Conservation (phyloP, 2,797 vertebrate species). For the Ataeniobius toweri region DNA sequence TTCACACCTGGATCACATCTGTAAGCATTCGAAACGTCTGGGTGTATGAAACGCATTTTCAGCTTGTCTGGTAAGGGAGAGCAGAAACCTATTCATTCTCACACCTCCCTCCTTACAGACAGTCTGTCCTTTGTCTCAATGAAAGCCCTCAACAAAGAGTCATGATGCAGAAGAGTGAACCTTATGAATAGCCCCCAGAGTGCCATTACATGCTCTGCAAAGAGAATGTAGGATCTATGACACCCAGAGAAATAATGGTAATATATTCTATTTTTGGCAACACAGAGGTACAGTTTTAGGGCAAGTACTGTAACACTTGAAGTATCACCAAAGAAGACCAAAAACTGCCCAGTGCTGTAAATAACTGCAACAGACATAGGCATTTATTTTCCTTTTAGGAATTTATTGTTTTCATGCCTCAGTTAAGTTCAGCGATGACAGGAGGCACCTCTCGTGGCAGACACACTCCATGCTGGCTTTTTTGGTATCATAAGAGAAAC, state of each 20-base stretch:
- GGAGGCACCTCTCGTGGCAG: conserved; percentile 41
- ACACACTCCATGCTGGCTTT: conserved; percentile 30
- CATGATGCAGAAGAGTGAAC: conserved; percentile 67
- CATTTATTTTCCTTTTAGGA: not conserved
- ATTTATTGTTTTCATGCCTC: conserved; percentile 12
- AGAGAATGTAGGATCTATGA: conserved; percentile 69
- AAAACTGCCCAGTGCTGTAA: conserved; percentile 32
- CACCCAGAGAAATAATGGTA: conserved; percentile 63
- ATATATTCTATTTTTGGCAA: conserved; percentile 62
- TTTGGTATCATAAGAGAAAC: conserved; percentile 40
- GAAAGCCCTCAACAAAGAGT: conserved; percentile 54
- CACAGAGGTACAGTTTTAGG: conserved; percentile 60
- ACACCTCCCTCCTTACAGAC: conserved; percentile 37
- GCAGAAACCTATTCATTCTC: conserved; percentile 17
- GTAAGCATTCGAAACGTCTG: conserved; percentile 10
- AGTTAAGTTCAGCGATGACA: conserved; percentile 54
- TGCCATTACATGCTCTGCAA: conserved; percentile 63
- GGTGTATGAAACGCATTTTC: conserved; percentile 3
- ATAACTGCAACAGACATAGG: conserved; percentile 14
- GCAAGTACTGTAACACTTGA: conserved; percentile 55
- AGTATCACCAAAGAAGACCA: conserved; percentile 50
- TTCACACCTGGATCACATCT: conserved; percentile 31
- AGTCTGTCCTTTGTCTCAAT: conserved; percentile 49
- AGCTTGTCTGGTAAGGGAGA: conserved; percentile 1
- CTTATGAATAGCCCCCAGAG: conserved; percentile 68